Conservation (phyloP, 1,140 invertebrate species). For the Lordiphosa mommai region DNA sequence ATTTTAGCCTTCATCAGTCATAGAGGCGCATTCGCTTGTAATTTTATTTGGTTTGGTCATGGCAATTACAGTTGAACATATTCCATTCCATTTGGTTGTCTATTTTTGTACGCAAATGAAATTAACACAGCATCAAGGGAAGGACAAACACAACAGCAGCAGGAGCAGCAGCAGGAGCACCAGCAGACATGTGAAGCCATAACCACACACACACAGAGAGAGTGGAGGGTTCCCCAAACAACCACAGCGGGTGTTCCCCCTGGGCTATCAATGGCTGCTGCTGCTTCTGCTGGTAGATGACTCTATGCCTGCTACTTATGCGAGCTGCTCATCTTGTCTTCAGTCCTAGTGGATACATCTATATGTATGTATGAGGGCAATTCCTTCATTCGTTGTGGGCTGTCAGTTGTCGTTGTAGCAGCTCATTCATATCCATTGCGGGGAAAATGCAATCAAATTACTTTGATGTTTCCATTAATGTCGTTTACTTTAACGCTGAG, state of each 20-base stretch:
- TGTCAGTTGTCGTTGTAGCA: constrained; percentile 17
- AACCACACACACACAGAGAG: constrained; percentile 2
- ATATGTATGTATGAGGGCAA: constrained; percentile 3
- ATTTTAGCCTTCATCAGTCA: too few species aligned
- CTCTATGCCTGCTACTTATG: constrained; percentile 19
- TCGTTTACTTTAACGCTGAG: constrained; percentile 70
- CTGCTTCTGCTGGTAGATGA: constrained; percentile 30
- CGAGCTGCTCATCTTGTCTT: constrained; percentile 16
- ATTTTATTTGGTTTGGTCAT: constrained; percentile 15
- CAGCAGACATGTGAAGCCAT: background rate
- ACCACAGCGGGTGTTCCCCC: constrained; percentile 22
- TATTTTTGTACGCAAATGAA: constrained; percentile 67
- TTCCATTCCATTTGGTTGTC: constrained; percentile 45
- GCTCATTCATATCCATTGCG: constrained; percentile 70
- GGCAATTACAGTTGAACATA: constrained; percentile 33
- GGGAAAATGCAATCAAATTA: constrained; percentile 74
- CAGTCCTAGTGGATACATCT: background rate
- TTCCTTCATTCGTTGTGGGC: constrained; percentile 32
- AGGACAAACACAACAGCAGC: background rate
- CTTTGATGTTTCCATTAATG: constrained; percentile 78
- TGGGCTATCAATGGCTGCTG: constrained; percentile 38
- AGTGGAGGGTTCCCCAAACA: constrained; percentile 12
- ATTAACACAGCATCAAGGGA: constrained; percentile 64
- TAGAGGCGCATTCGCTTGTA: background rate
- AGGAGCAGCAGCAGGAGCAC: constrained; percentile 6